phyloP scores from a whole-genome alignment of 2,113 vertebrate species.

The Antechinus flavipes region DNA sequence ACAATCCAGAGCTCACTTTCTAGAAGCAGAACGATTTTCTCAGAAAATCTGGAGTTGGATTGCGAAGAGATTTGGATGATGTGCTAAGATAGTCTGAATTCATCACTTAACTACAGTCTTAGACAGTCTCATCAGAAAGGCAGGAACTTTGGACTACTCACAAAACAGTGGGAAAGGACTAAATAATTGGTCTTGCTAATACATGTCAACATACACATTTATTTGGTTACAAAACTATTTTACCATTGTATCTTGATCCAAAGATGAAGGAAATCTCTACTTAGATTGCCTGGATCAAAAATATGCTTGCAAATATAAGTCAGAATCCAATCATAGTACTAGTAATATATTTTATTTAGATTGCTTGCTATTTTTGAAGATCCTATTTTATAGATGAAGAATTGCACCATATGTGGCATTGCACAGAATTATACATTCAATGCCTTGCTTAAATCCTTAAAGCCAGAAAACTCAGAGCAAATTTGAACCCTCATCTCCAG shows the following conservation, averaged over 20 bases:
- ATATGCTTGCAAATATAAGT: not conserved
- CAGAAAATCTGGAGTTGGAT: not conserved
- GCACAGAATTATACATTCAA: not conserved
- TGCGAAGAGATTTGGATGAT: not conserved
- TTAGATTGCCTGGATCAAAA: not conserved
- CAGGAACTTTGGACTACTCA: not conserved
- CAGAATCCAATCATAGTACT: not conserved
- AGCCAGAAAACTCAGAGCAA: not conserved
- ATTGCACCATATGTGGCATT: not conserved
- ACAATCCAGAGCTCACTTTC: not conserved
- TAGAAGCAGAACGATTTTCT: not conserved
- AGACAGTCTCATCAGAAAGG: not conserved
- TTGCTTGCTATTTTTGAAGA: not conserved
- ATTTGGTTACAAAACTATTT: not conserved
- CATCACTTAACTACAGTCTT: not conserved
- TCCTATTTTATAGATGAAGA: not conserved
- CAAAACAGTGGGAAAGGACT: not conserved
- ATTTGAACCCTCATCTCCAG: not conserved
- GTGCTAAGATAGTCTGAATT: not conserved
- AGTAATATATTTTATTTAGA: not conserved
- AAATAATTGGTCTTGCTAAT: not conserved
- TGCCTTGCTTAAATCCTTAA: not conserved
- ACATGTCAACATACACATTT: not conserved
- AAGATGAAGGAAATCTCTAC: not conserved
- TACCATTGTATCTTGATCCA: not conserved